Evolutionary conservation across 2,113 vertebrate genomes (phyloP), one percentile per base, ranked within the genome.

Genomic region (Diadophis punctatus): DNA sequence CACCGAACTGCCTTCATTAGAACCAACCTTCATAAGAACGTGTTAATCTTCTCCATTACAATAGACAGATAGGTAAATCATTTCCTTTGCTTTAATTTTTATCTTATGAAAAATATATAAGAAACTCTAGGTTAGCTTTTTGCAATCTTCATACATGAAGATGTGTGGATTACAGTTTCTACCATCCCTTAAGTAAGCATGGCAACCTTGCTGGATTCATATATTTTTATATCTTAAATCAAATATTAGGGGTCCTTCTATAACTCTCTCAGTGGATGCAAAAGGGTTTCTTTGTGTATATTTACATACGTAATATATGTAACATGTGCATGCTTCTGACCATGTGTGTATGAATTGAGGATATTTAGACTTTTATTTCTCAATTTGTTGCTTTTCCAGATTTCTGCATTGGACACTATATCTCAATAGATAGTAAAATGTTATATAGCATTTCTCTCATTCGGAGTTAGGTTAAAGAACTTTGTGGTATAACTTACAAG

Each of bases 381-480:
- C 25, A 0, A 0, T 18, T 89, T 93, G 2, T 90, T 96, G 58
- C 53, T 91, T 60, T 86, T 55, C 93, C 46, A 80, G 0, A 39
- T 55, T 87, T 91, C 74, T 80, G 20, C 34, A 22, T 43, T 39
- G 39, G 74, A 80, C 74, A 80, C 8, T 80, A 93, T 91, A 95
- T 91, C 87, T 90, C 93, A 93, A 92, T 93, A 95, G 74, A 91
- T 90, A 49, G 0, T 80, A 52, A 94, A 34, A 87, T 93, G 43
- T 86, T 91, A 85, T 89, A 63, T 91, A 93, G 88, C 86, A 46
- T 95, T 87, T 74, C 93, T 91, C 63, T 25, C 23, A 63, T 55
- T 92, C 95, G 95, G 95, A 93, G 86, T 51, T 90, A 91, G 90
- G 27, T 23, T 55, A 55, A 3, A 92, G 95, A 94, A 85, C 94